Base-by-base conservation (phyloP, 1,140 invertebrate species). In the Meloidogyne hapla region DNA sequence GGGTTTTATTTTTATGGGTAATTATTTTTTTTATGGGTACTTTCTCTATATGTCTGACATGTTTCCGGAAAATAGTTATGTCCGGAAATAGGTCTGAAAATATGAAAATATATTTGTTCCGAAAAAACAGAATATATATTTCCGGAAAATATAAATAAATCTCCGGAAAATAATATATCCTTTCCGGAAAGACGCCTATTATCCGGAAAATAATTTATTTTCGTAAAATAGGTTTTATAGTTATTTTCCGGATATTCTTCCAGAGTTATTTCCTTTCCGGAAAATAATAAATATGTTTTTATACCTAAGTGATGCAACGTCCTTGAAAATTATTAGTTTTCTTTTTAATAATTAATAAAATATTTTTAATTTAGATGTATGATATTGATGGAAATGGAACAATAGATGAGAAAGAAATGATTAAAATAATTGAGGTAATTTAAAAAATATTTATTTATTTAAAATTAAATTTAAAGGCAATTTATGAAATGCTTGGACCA, bases 321-420 rank as follows among this genome's bases (percentile, higher is more conserved):
- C 48, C n/a, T n/a, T 48, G 5, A n/a, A 56, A n/a, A n/a, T 56
- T n/a, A n/a, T n/a, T n/a, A n/a, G n/a, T n/a, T n/a, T n/a, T n/a
- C n/a, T n/a, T n/a, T n/a, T n/a, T n/a, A n/a, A n/a, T n/a, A n/a
- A 18, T 48, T 18, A 33, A 33, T 8, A 33, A n/a, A 33, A 6
- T 64, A 5, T 25, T 26, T 65, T 12, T 2, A 5, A 1, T 75
- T 65, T 26, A 75, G 40, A 90, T 91, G 89, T 98, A 98, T 88
- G 96, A 99, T 88, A 96, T 98, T n/a, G 95, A 99, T 88, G 94
- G 83, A 23, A 98, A 99, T 88, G 96, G 96, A 76, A 94, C 96
- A 77, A 99, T 99, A 88, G 95, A 98, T 88, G 94, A 96, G 85
- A 93, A 95, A 66, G 91, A 91, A 84, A 91, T 91, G 91, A 89